Percentiles rank a stretch among this genome's conserved stretches.
Evolutionary conservation across 37 sponge, comb jelly and placozoan genomes (phyloP).

Genomic region (Diacarnus erythraeanus): DNA sequence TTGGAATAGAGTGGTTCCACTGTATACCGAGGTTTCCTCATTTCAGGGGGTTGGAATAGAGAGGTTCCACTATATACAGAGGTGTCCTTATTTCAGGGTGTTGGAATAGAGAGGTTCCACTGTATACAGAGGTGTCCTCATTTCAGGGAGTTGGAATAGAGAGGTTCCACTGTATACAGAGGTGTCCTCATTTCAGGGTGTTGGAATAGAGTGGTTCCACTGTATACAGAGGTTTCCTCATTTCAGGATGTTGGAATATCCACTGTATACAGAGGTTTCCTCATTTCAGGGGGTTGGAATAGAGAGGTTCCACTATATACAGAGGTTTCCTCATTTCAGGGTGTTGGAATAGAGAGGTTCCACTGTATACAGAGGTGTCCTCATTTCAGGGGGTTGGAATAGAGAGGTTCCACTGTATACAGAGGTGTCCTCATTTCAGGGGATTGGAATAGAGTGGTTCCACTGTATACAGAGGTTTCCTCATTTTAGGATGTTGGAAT

Average conservation of each 20-base stretch:
- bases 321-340: not conserved
- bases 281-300: not conserved
- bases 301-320: not conserved
- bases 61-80: not conserved
- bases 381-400: not conserved
- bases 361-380: constrained; percentile 13
- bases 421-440: constrained; percentile 9
- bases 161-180: not conserved
- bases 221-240: not conserved
- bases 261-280: not conserved
- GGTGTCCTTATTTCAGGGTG: not conserved
- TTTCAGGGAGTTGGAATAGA: too few relatives aligned
- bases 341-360: not conserved
- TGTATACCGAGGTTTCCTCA: not conserved
- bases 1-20: not conserved
- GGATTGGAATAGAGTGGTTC: not conserved
- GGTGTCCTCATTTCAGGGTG: constrained; percentile 6
- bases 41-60: too few relatives aligned
- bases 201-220: not conserved
- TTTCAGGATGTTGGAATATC: not conserved
- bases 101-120: not conserved
- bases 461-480: not conserved
- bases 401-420: not conserved
- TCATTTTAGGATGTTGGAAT: not conserved
- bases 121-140: not conserved